Evolutionary conservation across 2,113 vertebrate species (phyloP).

Genomic region (Sarotherodon lohbergeri): DNA sequence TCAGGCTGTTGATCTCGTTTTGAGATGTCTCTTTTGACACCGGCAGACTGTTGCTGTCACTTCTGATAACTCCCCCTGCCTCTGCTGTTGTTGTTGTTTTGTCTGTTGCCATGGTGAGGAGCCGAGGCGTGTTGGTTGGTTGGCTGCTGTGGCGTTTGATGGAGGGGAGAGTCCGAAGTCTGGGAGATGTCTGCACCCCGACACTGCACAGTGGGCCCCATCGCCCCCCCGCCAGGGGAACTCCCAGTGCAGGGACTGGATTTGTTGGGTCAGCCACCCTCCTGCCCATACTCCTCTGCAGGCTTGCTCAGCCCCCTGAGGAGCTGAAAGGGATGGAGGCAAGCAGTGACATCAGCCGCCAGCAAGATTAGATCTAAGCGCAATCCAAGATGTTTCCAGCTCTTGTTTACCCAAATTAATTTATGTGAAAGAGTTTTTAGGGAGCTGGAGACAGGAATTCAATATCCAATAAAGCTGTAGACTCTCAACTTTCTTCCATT

Average conservation of each 20-base stretch:
- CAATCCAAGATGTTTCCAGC: background rate
- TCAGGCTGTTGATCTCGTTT: slow-evolving; percentile 66
- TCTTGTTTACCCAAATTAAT: slow-evolving; percentile 1
- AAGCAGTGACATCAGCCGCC: slow-evolving; percentile 49
- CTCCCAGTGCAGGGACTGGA: slow-evolving; percentile 74
- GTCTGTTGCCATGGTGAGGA: slow-evolving; percentile 17
- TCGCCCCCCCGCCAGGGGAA: slow-evolving; percentile 70
- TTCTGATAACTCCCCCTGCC: slow-evolving; percentile 13
- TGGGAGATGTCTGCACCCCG: slow-evolving; percentile 76
- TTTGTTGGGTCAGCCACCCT: slow-evolving; percentile 72
- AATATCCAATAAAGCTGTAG: slow-evolving; percentile 33
- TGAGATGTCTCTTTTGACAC: slow-evolving; percentile 64
- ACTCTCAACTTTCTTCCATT: slow-evolving; percentile 17
- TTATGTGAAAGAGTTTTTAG: background rate
- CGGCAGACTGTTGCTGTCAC: slow-evolving; percentile 37
- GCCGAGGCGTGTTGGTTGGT: slow-evolving; percentile 23
- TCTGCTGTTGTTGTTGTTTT: slow-evolving; percentile 15
- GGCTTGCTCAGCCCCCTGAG: slow-evolving; percentile 72
- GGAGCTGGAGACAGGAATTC: slow-evolving; percentile 7
- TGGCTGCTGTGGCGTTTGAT: slow-evolving; percentile 58
- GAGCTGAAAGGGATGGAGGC: slow-evolving; percentile 58
- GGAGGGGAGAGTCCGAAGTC: slow-evolving; percentile 65
- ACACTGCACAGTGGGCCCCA: slow-evolving; percentile 77
- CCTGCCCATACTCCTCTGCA: slow-evolving; percentile 70
- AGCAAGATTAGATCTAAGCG: slow-evolving; percentile 26